These are phyloP conservation scores for Sparidentex hasta DNA, from an alignment of 2,797 vertebrate species.

Conservation along the genomic window DNA sequence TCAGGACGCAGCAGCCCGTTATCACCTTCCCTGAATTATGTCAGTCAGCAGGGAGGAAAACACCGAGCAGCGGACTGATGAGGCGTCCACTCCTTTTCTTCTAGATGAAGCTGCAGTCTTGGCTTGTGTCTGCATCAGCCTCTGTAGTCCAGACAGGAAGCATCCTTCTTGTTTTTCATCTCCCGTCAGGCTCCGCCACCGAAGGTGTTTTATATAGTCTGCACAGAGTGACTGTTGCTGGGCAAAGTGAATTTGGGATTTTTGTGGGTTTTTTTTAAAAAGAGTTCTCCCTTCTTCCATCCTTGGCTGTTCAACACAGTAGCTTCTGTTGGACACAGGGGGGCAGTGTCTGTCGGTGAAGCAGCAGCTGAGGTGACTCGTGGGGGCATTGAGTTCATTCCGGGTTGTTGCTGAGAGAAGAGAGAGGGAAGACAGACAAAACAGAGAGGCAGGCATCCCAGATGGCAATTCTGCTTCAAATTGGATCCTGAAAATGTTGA, in stretches of 20 bases:
- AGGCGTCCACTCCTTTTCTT: background rate
- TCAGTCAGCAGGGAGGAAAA: background rate
- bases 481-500: background rate
- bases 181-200: background rate
- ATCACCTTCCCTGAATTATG: background rate
- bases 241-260: slow-evolving; percentile 39
- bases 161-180: background rate
- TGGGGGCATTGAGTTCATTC: slow-evolving; percentile 43
- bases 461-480: background rate
- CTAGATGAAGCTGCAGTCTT: background rate
- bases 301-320: background rate
- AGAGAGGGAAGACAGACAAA: slow-evolving; percentile 7
- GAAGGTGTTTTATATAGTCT: slow-evolving; percentile 46
- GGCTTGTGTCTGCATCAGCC: background rate
- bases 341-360: slow-evolving; percentile 37
- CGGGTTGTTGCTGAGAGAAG: slow-evolving; percentile 10
- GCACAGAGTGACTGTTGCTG: slow-evolving; percentile 50
- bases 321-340: slow-evolving; percentile 14
- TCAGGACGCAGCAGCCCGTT: background rate
- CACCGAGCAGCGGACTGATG: background rate
- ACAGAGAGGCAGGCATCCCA: background rate
- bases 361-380: background rate
- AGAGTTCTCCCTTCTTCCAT: background rate
- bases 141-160: background rate
- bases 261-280: background rate